Evolutionary conservation across 2,797 vertebrate species (phyloP), one percentile per base, ranked within the genome.

Genomic region (Chiroxiphia lanceolata): DNA sequence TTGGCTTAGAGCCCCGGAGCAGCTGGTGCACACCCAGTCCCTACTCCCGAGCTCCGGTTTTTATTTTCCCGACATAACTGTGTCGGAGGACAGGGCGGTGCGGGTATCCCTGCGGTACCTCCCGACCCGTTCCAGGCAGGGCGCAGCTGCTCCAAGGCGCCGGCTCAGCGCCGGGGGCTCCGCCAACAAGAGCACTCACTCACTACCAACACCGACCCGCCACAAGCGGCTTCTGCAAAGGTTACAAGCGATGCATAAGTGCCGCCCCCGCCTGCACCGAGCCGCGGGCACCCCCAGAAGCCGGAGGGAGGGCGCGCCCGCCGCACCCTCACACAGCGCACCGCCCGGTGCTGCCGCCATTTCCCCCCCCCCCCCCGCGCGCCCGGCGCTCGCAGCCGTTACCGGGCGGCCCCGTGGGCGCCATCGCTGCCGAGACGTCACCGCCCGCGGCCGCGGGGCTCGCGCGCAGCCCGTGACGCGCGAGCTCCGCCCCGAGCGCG

Each of bases 381-480:
- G 27, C 16, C 2, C 36, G 17, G 17, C 38, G 33, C 71, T 60
- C 72, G 38, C 72, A 8, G 12, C 50, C 74, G 36, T 71, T 87
- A 87, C 85, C 76, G 26, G 27, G 60, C 33, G 45, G 68, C 44
- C 45, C 68, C 51, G 38, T 17, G 38, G 27, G 76, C 53, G 77
- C 86, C 86, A 88, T 88, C 63, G 85, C 86, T 81, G 68, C 68
- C 76, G 47, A 40, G 47, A 60, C 86, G 78, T 82, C 86, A 60
- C 61, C 70, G 70, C 61, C 40, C 51, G 13, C 59, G 23, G 56
- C 26, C 57, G 15, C 54, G 26, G 15, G 26, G 9, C 26, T 26
- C 50, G 50, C 50, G 50, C 50, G 27, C 50, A 10, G 50, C 27
- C 16, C n/a, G 57, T 77, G 79, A 89, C 79, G 45, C 64, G 23